Conservation (phyloP, 1,140 invertebrate species). For the Eumeta japonica region DNA sequence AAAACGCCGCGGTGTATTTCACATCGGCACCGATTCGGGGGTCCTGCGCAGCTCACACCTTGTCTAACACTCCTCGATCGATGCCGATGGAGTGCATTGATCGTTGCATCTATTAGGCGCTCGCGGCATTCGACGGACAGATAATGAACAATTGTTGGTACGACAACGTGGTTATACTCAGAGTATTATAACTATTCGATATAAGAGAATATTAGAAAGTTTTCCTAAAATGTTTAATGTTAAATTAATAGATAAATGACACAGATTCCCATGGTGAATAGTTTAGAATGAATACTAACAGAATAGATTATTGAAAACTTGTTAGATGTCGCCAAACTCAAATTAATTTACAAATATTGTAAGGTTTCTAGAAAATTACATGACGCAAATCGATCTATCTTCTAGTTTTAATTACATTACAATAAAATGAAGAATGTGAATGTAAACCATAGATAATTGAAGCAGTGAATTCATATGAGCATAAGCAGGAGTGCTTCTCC, state of each 20-base stretch:
- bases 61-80: conserved; percentile 10
- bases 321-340: too few species aligned
- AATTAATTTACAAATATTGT: too few species aligned
- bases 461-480: too few species aligned
- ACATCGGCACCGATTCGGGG: conserved; percentile 19
- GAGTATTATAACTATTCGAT: background rate
- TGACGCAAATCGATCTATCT: too few species aligned
- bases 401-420: too few species aligned
- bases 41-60: conserved; percentile 19
- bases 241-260: background rate
- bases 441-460: too few species aligned
- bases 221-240: background rate
- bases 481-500: too few species aligned
- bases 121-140: background rate
- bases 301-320: too few species aligned
- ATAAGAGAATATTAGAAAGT: background rate
- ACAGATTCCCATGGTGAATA: too few species aligned
- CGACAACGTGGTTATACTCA: background rate
- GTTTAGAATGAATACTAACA: too few species aligned
- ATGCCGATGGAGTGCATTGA: background rate
- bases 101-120: conserved; percentile 2
- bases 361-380: too few species aligned
- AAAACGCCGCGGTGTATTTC: conserved; percentile 35
- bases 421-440: too few species aligned
- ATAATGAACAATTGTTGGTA: background rate